Base-by-base conservation (phyloP, 2,113 vertebrate species). In the Amphiprion ocellaris region DNA sequence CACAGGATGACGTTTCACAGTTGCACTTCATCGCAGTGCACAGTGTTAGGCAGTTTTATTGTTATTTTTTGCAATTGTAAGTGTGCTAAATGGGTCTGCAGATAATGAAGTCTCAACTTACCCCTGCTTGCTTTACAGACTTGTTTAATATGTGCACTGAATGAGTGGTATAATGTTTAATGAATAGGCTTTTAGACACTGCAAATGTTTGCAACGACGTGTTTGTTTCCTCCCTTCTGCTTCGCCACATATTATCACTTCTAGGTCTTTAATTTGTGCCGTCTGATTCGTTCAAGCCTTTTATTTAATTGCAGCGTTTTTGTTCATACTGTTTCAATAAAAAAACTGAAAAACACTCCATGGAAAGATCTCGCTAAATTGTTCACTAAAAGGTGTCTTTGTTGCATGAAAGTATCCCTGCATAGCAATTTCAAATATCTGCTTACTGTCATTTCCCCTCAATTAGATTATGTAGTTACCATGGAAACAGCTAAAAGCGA, bases 251-350 rank as follows among this genome's bases (percentile, higher is more conserved):
- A 72, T 84, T 85, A 88, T 74, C 81, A 81, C 77, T 70, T 89
- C 77, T 87, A 69, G 70, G 70, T 89, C 83, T 91, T 92, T 88
- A 54, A 89, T 87, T 89, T 91, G 74, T 89, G 86, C 84, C 81
- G 46, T 85, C 65, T 77, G 79, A 87, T 82, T 87, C 81, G 55
- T 92, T 85, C 81, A 73, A 90, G 79, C 46, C 63, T 10, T 92
- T 91, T 92, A 94, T 94, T 94, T 94, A 94, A 94, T 90, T 93
- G 87, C 89, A 85, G 91, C 91, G 89, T 92, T 92, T 89, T 92
- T 89, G 90, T 92, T 91, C 87, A 84, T 90, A 90, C 67, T 88
- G 91, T 93, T 93, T 93, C 89, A 94, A 94, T 94, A 93, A 94
- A 93, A 92, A 87, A 26, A 33, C 7, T 56, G 30, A 83, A 91